Evolutionary conservation across 2,888 invertebrate species (phyloP).

Genomic region (Aleiodes alternator): DNA sequence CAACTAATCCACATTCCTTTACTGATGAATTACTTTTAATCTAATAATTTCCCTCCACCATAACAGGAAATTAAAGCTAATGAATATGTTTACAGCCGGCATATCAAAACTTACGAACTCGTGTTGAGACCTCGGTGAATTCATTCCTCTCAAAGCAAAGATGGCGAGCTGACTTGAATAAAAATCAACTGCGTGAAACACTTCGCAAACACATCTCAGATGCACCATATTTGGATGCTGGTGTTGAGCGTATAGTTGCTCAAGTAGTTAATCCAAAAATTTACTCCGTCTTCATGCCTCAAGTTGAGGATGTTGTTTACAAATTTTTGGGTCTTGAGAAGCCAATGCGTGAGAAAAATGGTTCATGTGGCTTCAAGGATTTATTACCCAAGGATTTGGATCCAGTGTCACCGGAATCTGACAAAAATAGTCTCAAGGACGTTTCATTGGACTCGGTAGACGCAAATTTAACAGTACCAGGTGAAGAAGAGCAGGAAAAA

Average conservation of each 20-base stretch:
- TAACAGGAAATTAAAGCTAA: too few species aligned
- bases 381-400: conserved; percentile 86
- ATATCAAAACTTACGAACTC: conserved; percentile 92
- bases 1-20: too few species aligned
- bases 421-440: conserved; percentile 78
- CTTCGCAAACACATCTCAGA: conserved; percentile 92
- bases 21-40: too few species aligned
- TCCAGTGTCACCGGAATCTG: conserved; percentile 88
- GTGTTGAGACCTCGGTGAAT: conserved; percentile 92
- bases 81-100: conserved; percentile 81
- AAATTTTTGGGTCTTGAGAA: conserved; percentile 89
- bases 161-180: conserved; percentile 93
- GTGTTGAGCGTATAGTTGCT: conserved; percentile 95
- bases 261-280: conserved; percentile 97
- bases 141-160: conserved; percentile 87
- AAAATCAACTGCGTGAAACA: conserved; percentile 93
- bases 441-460: conserved; percentile 70
- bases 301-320: conserved; percentile 93
- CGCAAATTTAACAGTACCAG: conserved; percentile 55
- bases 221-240: conserved; percentile 92
- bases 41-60: too few species aligned
- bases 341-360: conserved; percentile 77
- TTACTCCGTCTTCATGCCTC: conserved; percentile 89
- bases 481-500: conserved; percentile 44
- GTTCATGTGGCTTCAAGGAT: conserved; percentile 75